phyloP scores from a whole-genome alignment of 2,888 invertebrate species.

The Apoda limacodes region DNA sequence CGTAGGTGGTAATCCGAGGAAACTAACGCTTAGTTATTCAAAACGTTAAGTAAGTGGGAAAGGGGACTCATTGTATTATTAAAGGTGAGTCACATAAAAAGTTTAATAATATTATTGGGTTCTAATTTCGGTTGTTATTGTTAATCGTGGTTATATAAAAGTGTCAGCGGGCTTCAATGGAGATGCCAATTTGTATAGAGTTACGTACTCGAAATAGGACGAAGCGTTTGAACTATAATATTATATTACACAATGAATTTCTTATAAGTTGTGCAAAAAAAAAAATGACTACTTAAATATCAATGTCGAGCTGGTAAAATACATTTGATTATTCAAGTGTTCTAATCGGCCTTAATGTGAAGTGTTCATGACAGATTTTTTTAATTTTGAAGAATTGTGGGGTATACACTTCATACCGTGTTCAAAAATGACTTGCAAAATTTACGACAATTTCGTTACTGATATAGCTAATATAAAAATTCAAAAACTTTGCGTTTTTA shows the following conservation, averaged over 20 bases:
- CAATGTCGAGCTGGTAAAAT: constrained; percentile 40
- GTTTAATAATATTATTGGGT: constrained; percentile 65
- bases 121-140: constrained; percentile 67
- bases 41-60: constrained; percentile 39
- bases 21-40: constrained; percentile 32
- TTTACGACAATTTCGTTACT: too few relatives aligned
- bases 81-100: constrained; percentile 28
- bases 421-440: too few relatives aligned
- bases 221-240: constrained; percentile 39
- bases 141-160: constrained; percentile 65
- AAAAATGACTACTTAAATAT: constrained; percentile 30
- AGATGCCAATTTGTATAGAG: constrained; percentile 61
- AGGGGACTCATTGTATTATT: constrained; percentile 33
- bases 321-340: constrained; percentile 39
- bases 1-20: constrained; percentile 65
- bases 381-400: too few relatives aligned
- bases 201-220: constrained; percentile 42
- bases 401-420: too few relatives aligned
- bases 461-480: too few relatives aligned
- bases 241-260: constrained; percentile 40
- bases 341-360: too few relatives aligned
- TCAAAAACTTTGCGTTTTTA: too few relatives aligned
- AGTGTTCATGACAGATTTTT: too few relatives aligned
- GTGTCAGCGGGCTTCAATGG: constrained; percentile 56
- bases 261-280: constrained; percentile 24